A percentile compares a stretch with the other conserved stretches of the same genome.
phyloP scores from a whole-genome alignment of 2,888 invertebrate species.

The Cremastinae sp. region DNA sequence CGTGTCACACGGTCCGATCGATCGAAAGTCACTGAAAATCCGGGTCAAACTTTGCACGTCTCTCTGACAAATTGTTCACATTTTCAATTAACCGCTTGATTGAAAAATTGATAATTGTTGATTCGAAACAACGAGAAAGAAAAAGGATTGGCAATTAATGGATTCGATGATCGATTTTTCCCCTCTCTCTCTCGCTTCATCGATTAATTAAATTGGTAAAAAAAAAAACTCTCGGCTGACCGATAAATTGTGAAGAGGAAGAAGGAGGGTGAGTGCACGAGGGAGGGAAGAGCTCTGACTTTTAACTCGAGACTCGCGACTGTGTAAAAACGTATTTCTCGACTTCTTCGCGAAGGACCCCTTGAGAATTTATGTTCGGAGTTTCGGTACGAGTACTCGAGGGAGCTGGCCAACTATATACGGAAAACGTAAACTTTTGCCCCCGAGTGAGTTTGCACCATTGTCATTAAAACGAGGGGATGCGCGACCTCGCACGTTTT shows the following conservation, averaged over 20 bases:
- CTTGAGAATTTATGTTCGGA: constrained; percentile 46
- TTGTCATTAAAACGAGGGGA: constrained; percentile 46
- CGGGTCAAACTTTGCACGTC: constrained; percentile 1
- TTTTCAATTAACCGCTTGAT: too few species aligned
- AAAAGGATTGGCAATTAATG: too few species aligned
- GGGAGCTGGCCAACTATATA: constrained; percentile 45
- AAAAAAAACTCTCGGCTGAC: too few species aligned
- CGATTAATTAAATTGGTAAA: too few species aligned
- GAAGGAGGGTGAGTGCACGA: too few species aligned
- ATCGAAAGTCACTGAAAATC: background rate
- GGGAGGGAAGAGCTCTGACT: background rate
- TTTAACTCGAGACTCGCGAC: constrained; percentile 13
- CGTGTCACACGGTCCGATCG: background rate
- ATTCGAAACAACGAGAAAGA: background rate
- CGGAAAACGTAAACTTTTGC: constrained; percentile 54
- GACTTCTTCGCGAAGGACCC: constrained; percentile 13
- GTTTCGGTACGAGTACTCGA: constrained; percentile 29
- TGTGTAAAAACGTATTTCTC: constrained; percentile 21
- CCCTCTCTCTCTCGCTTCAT: too few species aligned
- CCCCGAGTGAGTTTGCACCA: constrained; percentile 45
- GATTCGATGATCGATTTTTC: too few species aligned
- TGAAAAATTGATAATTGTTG: too few species aligned
- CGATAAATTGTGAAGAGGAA: too few species aligned
- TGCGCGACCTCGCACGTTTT: constrained; percentile 44
- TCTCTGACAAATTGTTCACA: too few species aligned